Percentiles rank a stretch among this genome's conserved stretches.
Conservation (phyloP, 2,113 vertebrate genomes). For the Triplophysa rosa region DNA sequence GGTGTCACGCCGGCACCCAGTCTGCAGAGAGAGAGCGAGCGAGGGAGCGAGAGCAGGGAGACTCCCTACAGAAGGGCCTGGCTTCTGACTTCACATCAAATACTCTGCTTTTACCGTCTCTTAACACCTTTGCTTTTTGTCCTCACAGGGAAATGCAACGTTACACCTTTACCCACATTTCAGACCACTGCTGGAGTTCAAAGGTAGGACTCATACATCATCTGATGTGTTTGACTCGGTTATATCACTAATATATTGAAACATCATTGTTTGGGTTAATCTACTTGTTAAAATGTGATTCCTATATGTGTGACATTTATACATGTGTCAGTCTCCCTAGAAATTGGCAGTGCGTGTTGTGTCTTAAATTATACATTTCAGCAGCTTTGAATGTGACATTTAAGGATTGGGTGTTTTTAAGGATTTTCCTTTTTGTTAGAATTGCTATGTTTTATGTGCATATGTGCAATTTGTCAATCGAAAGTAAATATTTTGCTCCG, state of each 20-base stretch:
- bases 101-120: neutral
- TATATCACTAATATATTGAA: neutral
- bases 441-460: neutral
- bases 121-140: conserved; percentile 26
- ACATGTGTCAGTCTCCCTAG: too few species aligned
- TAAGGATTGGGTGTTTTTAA: neutral
- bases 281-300: too few species aligned
- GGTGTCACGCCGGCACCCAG: conserved; percentile 22
- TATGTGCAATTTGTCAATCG: neutral
- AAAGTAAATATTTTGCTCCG: neutral
- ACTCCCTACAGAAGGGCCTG: conserved; percentile 48
- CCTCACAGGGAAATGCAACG: conserved; percentile 75
- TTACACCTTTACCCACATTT: conserved; percentile 80
- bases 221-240: neutral
- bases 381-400: neutral
- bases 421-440: neutral
- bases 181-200: conserved; percentile 75
- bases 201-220: conserved; percentile 68
- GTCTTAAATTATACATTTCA: neutral
- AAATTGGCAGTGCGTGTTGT: too few species aligned
- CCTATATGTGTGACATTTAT: too few species aligned
- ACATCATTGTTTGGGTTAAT: neutral
- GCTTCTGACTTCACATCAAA: conserved; percentile 36
- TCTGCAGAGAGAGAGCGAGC: conserved; percentile 39
- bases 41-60: conserved; percentile 35